These are phyloP conservation scores for rat (Rattus norvegicus) DNA, from an alignment of 2,113 vertebrate genomes.

Conservation along the genomic window DNA sequence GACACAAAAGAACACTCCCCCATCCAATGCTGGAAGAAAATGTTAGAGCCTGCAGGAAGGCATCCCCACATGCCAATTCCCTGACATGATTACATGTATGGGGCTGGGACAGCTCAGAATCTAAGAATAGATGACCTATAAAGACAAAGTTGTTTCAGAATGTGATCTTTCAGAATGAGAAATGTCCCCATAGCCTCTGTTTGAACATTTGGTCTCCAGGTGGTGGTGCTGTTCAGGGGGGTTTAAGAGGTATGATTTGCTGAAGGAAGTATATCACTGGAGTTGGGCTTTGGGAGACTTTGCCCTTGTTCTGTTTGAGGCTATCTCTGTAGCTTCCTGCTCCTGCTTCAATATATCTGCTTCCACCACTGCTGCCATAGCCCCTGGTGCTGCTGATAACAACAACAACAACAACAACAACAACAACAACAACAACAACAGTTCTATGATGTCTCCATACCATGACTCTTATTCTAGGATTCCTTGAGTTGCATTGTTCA, in stretches of 20 bases:
- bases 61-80: background rate
- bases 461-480: background rate
- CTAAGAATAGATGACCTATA: background rate
- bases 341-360: background rate
- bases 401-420: no score
- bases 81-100: background rate
- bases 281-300: background rate
- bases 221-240: background rate
- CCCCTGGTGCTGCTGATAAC: no score
- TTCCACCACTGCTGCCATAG: background rate
- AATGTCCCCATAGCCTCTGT: background rate
- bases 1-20: background rate
- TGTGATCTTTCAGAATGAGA: background rate
- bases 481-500: background rate
- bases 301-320: background rate
- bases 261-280: background rate
- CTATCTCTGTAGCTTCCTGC: background rate
- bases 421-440: background rate
- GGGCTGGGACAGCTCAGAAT: background rate
- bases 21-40: background rate
- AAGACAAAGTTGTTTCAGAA: background rate
- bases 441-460: background rate
- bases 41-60: background rate
- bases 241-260: no score
- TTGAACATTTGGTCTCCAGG: background rate